Conservation (phyloP, 1,140 invertebrate species). For the Aethina tumida region DNA sequence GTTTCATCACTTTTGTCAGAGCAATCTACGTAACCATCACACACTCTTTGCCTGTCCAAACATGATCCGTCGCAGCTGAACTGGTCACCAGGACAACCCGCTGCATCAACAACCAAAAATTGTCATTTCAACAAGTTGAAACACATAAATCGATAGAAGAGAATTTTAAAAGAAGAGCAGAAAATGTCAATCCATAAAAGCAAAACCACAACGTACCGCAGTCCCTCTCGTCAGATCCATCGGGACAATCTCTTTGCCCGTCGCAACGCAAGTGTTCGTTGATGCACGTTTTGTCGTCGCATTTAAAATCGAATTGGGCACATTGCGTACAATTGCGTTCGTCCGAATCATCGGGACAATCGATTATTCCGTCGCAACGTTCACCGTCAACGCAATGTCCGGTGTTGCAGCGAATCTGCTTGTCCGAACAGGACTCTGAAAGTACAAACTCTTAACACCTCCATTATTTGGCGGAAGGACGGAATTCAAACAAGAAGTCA, state of each 20-base stretch:
- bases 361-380: slow-evolving; percentile 38
- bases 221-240: slow-evolving; percentile 43
- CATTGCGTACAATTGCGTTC: slow-evolving; percentile 45
- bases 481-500: no score
- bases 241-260: slow-evolving; percentile 38
- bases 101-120: slow-evolving; percentile 8
- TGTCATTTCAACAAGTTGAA: no score
- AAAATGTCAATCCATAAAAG: no score
- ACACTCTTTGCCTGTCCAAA: slow-evolving; percentile 81
- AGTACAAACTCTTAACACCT: neutral
- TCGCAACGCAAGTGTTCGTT: slow-evolving; percentile 40
- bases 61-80: slow-evolving; percentile 70
- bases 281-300: slow-evolving; percentile 40
- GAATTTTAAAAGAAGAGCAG: no score
- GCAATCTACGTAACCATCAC: slow-evolving; percentile 81
- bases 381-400: slow-evolving; percentile 46
- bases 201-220: slow-evolving; percentile 23
- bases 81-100: slow-evolving; percentile 44
- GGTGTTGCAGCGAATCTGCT: slow-evolving; percentile 52
- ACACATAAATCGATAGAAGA: no score
- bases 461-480: no score
- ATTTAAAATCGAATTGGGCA: slow-evolving; percentile 47
- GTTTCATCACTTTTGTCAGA: slow-evolving; percentile 79
- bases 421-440: slow-evolving; percentile 39
- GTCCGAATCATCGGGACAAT: slow-evolving; percentile 45